A percentile compares a stretch with the other conserved stretches of the same genome.
Evolutionary conservation across 2,113 vertebrate species (phyloP).

Genomic region (Xyrauchen texanus): DNA sequence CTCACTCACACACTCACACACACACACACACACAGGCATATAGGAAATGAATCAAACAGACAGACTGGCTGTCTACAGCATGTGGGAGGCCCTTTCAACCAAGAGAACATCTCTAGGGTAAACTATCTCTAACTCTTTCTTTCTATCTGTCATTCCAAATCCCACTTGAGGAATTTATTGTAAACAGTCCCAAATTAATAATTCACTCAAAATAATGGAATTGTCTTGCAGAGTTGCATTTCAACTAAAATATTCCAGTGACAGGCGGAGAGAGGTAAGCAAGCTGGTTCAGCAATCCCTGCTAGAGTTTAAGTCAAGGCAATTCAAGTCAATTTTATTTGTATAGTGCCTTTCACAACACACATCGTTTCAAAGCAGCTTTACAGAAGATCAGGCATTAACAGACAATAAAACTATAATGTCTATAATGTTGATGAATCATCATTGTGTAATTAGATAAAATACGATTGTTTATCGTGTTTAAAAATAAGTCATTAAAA

Average conservation of each 20-base stretch:
- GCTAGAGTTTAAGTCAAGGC: not conserved
- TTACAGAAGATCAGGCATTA: no score
- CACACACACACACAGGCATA: slow-evolving; percentile 22
- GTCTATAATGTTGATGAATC: no score
- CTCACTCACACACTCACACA: slow-evolving; percentile 10
- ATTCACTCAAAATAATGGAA: slow-evolving; percentile 42
- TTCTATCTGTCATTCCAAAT: slow-evolving; percentile 39
- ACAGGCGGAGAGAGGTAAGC: not conserved
- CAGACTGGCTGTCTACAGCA: slow-evolving; percentile 54
- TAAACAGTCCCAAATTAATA: slow-evolving; percentile 41
- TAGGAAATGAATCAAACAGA: slow-evolving; percentile 54
- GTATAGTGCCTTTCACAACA: no score
- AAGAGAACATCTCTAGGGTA: slow-evolving; percentile 55
- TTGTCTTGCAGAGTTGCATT: slow-evolving; percentile 32
- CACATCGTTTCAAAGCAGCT: no score
- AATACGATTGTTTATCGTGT: no score
- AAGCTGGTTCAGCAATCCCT: not conserved
- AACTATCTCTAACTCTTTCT: slow-evolving; percentile 33
- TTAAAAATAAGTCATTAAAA: no score
- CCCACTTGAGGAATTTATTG: slow-evolving; percentile 33
- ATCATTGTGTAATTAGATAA: no score
- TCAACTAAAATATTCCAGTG: slow-evolving; percentile 12
- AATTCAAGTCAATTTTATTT: no score
- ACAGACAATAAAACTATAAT: no score
- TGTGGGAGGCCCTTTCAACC: slow-evolving; percentile 55